Conservation (phyloP, 2,888 invertebrate species). For the Ischnura elegans region DNA sequence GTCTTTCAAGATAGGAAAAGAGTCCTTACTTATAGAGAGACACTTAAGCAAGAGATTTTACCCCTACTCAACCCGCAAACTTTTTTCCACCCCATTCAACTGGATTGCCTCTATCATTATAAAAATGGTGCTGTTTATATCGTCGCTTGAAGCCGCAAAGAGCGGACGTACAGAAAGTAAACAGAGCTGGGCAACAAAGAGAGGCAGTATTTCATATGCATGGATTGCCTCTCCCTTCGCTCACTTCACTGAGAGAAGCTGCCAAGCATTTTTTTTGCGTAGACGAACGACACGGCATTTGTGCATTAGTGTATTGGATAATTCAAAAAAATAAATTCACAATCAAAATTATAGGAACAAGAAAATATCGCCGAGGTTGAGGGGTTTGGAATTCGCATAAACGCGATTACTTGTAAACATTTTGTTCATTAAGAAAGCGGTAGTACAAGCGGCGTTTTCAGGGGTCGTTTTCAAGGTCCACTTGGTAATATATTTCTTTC, state of each 20-base stretch:
- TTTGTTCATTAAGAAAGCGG: no score
- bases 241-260: not conserved
- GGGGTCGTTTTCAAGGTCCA: no score
- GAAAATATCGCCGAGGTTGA: no score
- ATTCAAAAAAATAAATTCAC: no score
- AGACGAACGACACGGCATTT: constrained; percentile 1
- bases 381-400: not conserved
- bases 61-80: not conserved
- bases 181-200: not conserved
- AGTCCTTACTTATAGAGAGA: no score
- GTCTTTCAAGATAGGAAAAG: not conserved
- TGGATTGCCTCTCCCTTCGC: not conserved
- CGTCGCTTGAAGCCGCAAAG: not conserved
- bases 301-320: not conserved
- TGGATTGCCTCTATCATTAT: not conserved
- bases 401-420: not conserved
- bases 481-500: not conserved
- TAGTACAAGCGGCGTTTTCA: no score
- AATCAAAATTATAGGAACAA: no score
- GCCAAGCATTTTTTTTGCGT: not conserved
- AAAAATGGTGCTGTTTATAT: not conserved
- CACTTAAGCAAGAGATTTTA: no score
- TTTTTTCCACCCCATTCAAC: not conserved
- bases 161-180: no score
- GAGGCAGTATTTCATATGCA: not conserved